These are phyloP conservation scores for Chelonus insularis DNA, from an alignment of 1,140 invertebrate genomes.

Conservation along the genomic window DNA sequence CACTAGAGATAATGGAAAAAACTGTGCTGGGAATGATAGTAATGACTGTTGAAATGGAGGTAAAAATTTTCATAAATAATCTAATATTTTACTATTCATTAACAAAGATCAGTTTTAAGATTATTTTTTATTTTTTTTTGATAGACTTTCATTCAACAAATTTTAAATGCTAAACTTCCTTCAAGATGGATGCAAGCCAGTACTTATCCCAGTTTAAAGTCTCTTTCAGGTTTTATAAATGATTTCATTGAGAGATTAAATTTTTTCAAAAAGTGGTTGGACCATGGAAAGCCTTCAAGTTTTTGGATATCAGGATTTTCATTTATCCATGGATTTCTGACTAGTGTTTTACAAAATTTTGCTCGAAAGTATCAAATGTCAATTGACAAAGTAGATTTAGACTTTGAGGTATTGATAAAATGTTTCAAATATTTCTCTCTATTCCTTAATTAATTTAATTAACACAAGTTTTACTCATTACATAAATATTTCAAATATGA, in stretches of 20 bases:
- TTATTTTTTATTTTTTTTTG: slow-evolving; percentile 13
- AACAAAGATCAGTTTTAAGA: too few relatives aligned
- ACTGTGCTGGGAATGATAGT: slow-evolving; percentile 85
- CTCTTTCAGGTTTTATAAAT: slow-evolving; percentile 79
- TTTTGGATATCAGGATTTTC: slow-evolving; percentile 96
- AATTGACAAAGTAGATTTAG: slow-evolving; percentile 83
- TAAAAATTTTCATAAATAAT: too few relatives aligned
- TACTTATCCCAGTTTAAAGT: slow-evolving; percentile 86
- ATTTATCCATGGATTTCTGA: slow-evolving; percentile 92
- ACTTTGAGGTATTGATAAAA: slow-evolving; percentile 73
- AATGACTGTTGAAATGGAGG: slow-evolving; percentile 83
- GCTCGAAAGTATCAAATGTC: slow-evolving; percentile 85
- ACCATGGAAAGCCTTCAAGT: slow-evolving; percentile 74
- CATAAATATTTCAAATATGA: too few relatives aligned
- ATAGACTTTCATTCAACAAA: slow-evolving; percentile 64
- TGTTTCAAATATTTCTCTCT: too few relatives aligned
- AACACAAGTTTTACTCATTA: too few relatives aligned
- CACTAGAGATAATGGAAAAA: slow-evolving; percentile 74
- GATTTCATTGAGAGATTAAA: slow-evolving; percentile 82
- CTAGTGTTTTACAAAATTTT: slow-evolving; percentile 89
- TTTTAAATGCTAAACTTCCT: slow-evolving; percentile 78
- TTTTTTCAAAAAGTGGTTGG: slow-evolving; percentile 78
- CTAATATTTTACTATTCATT: too few relatives aligned
- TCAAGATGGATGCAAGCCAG: slow-evolving; percentile 78
- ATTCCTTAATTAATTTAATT: too few relatives aligned